Conservation (phyloP, 2,888 invertebrate species). For the Eremobia ochroleuca region DNA sequence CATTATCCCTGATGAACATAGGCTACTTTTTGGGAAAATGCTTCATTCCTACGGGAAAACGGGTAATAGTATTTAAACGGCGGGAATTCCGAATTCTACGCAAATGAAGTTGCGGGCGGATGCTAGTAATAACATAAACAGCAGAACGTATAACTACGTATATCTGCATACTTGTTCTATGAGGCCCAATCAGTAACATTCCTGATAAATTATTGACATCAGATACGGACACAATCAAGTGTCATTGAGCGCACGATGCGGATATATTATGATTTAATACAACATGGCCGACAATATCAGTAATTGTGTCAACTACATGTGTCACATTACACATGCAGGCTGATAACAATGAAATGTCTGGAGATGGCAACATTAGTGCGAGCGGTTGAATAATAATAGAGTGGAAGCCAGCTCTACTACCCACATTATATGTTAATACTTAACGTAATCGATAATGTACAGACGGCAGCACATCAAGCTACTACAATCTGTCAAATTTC, state of each 20-base stretch:
- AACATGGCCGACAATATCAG: slow-evolving; percentile 62
- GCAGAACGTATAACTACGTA: neutral
- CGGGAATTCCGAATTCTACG: too few relatives aligned
- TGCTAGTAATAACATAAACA: too few relatives aligned
- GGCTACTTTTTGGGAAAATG: too few relatives aligned
- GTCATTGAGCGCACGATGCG: slow-evolving; percentile 37
- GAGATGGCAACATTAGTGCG: slow-evolving; percentile 78
- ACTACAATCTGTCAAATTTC: too few relatives aligned
- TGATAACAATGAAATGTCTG: slow-evolving; percentile 74
- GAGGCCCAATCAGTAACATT: slow-evolving; percentile 36
- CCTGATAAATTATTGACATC: slow-evolving; percentile 48
- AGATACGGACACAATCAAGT: slow-evolving; percentile 45
- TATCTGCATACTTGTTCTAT: slow-evolving; percentile 8
- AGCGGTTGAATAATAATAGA: slow-evolving; percentile 68
- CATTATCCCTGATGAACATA: too few relatives aligned
- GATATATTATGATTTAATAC: slow-evolving; percentile 57
- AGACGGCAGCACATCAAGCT: too few relatives aligned
- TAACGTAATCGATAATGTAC: slow-evolving; percentile 47
- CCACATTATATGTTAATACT: slow-evolving; percentile 53
- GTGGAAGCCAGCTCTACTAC: slow-evolving; percentile 38
- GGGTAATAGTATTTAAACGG: too few relatives aligned
- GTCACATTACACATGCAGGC: slow-evolving; percentile 74
- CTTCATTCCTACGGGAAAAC: too few relatives aligned
- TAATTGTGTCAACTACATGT: slow-evolving; percentile 70
- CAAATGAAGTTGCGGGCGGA: too few relatives aligned